Evolutionary conservation across 2,888 invertebrate genomes (phyloP).

Genomic region (Calliphora vomitoria): DNA sequence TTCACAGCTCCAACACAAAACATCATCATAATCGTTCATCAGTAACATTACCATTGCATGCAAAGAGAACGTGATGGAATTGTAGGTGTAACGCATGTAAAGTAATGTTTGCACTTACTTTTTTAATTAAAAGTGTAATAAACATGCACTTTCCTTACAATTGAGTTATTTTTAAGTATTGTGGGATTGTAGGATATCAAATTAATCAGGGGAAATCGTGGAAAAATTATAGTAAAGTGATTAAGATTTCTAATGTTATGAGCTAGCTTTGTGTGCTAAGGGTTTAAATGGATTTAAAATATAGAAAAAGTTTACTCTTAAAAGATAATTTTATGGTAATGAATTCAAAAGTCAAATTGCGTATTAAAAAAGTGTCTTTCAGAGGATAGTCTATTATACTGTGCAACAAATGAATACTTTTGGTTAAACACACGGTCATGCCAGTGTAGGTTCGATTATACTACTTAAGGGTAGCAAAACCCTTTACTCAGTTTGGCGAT

Average conservation of each 20-base stretch:
- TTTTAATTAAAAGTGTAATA: conserved; percentile 17
- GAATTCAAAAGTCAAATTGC: too few relatives aligned
- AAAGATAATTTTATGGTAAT: too few relatives aligned
- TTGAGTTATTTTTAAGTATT: background rate
- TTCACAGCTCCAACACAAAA: background rate
- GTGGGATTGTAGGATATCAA: background rate
- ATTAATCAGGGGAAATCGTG: background rate
- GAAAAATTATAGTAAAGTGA: background rate
- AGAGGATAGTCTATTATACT: too few relatives aligned
- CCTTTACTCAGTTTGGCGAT: too few relatives aligned
- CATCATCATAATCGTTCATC: conserved; percentile 2
- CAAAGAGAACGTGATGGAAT: conserved; percentile 26
- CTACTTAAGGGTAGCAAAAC: too few relatives aligned
- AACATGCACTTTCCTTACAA: background rate
- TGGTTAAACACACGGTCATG: too few relatives aligned
- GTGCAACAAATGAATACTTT: too few relatives aligned
- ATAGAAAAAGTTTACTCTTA: too few relatives aligned
- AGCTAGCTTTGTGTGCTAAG: too few relatives aligned
- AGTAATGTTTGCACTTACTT: conserved; percentile 21
- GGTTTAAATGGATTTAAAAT: too few relatives aligned
- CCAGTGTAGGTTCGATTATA: too few relatives aligned
- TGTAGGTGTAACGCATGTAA: conserved; percentile 2
- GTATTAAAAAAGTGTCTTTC: too few relatives aligned
- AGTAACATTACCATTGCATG: conserved; percentile 15
- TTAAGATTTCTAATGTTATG: background rate